Conservation (phyloP, 1,140 invertebrate species). For the Lysiphlebus fabarum region DNA sequence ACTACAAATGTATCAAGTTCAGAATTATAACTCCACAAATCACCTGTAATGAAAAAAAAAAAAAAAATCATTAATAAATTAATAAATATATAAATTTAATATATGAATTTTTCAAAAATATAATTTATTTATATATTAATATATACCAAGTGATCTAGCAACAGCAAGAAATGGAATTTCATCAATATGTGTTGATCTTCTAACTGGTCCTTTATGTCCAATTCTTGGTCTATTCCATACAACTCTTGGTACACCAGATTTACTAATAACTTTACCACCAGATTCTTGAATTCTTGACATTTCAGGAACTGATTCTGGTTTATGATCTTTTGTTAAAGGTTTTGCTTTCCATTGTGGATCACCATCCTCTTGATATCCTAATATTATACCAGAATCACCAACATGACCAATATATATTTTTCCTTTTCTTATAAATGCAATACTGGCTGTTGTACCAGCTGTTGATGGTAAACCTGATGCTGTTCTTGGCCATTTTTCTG, state of each 20-base stretch:
- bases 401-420: conserved; percentile 98
- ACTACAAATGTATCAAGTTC: conserved; percentile 88
- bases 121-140: neutral
- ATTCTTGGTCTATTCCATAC: conserved; percentile 92
- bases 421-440: conserved; percentile 89
- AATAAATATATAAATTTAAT: neutral
- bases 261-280: conserved; percentile 84
- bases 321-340: conserved; percentile 87
- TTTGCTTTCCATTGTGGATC: conserved; percentile 73
- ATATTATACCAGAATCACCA: conserved; percentile 91
- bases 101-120: neutral
- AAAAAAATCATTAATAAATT: neutral
- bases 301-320: conserved; percentile 88
- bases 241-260: conserved; percentile 90
- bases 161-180: conserved; percentile 96
- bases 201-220: conserved; percentile 76
- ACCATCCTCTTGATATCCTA: conserved; percentile 75
- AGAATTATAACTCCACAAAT: conserved; percentile 96
- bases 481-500: conserved; percentile 93
- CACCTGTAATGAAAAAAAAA: conserved; percentile 58
- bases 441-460: conserved; percentile 92
- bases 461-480: conserved; percentile 90
- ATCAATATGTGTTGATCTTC: conserved; percentile 81
- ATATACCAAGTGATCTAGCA: conserved; percentile 80
- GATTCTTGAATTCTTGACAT: conserved; percentile 80